These are phyloP conservation scores for Drosophila rhopaloa DNA, from an alignment of 1,140 invertebrate species.

Conservation along the genomic window DNA sequence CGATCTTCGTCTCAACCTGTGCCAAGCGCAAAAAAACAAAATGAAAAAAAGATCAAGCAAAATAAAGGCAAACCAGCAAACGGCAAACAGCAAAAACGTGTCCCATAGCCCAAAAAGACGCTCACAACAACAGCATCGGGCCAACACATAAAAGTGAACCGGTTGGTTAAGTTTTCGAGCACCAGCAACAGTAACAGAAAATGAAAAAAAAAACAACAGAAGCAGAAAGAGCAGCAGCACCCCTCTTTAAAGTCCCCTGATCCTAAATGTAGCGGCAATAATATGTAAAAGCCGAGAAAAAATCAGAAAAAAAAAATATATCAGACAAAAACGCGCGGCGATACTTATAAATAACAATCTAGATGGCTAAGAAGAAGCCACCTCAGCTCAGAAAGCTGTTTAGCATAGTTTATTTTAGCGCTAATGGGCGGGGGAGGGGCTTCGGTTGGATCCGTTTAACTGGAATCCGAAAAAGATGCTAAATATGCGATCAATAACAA, in stretches of 20 bases:
- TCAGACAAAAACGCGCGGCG: constrained; percentile 22
- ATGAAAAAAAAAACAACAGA: neutral
- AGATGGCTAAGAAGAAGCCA: constrained; percentile 36
- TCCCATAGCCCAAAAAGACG: constrained; percentile 57
- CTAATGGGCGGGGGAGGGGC: constrained; percentile 28
- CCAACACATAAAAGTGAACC: constrained; percentile 80
- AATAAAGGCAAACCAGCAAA: constrained; percentile 26
- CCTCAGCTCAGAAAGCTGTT: constrained; percentile 51
- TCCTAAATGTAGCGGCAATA: constrained; percentile 34
- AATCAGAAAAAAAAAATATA: constrained; percentile 34
- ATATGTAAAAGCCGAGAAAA: constrained; percentile 67
- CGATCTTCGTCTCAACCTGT: constrained; percentile 67
- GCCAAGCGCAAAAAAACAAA: constrained; percentile 60
- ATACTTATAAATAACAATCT: constrained; percentile 67
- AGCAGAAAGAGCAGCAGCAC: constrained; percentile 2
- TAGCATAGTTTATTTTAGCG: constrained; percentile 68
- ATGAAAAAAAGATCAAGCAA: constrained; percentile 24
- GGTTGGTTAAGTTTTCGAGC: constrained; percentile 70
- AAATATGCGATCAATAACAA: constrained; percentile 53
- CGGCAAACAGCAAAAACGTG: constrained; percentile 41
- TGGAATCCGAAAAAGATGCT: constrained; percentile 37
- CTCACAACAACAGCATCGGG: constrained; percentile 41
- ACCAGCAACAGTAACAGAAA: constrained; percentile 41
- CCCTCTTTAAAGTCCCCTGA: neutral
- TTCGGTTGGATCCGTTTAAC: constrained; percentile 37